Base-by-base conservation (phyloP, 2,888 invertebrate genomes). In the Diadegma fenestrale region DNA sequence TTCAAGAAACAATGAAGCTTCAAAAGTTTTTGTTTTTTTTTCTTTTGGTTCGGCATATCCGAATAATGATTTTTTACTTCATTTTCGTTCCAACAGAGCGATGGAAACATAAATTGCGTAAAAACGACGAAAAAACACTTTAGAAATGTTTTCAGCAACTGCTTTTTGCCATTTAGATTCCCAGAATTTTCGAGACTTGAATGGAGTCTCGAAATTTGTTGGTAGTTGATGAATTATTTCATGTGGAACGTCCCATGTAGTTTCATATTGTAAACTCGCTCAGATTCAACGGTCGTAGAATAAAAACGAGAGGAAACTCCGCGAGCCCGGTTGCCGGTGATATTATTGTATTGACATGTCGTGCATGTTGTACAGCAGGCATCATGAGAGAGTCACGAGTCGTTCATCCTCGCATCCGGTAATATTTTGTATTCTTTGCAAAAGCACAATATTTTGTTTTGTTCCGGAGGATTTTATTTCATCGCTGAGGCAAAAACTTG, bases 301-400 rank as follows among this genome's bases (percentile, higher is more conserved):
- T 22, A 79, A 30, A 73, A 61, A 61, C 22, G 33, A 41, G 61
- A 79, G 63, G 30, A 75, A 63, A 83, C 75, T 69, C 73, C 26
- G 41, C 26, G 41, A 22, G 72, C 17, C 22, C 41, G 69, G 69
- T 75, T 43, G 63, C 30, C 43, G 63, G 63, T 43, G 79, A 75
- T 79, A 79, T 48, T 69, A 79, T 75, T 75, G 48, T 68, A 73
- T 73, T 78, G 61, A 75, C 79, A 66, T 41, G 54, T 63, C n/a
- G 41, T 45, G 48, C 30, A 48, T 68, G 58, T 26, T 58, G 26
- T 58, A 37, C 51, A 51, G 45, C 51, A 51, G 45, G 12, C 54
- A 2, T 48, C 26, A 37, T 22, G n/a, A 33, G 73, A 26, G 51
- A 69, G 75, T 79, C 75, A 63, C 80, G 68, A 83, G 48, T 73